A percentile compares a stretch with the other conserved stretches of the same genome.
phyloP scores from a whole-genome alignment of 2,113 vertebrate genomes.

The Saguinus midas region DNA sequence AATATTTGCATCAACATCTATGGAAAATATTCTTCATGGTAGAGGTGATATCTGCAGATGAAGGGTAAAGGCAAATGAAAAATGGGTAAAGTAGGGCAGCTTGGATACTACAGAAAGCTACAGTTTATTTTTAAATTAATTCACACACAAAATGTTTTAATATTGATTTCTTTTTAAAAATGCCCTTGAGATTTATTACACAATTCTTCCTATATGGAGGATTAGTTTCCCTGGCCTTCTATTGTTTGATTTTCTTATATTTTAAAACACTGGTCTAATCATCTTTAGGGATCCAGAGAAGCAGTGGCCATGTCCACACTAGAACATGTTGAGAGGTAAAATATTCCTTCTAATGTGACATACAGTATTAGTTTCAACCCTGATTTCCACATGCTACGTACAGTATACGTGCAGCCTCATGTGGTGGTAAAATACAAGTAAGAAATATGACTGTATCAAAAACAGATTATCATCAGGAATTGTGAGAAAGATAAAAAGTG shows the following conservation, averaged over 20 bases:
- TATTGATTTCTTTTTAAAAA: slow-evolving; percentile 46
- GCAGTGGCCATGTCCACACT: neutral
- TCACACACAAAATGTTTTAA: slow-evolving; percentile 54
- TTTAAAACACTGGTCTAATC: slow-evolving; percentile 45
- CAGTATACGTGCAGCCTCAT: neutral
- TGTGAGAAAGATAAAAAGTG: slow-evolving; percentile 53
- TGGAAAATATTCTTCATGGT: neutral
- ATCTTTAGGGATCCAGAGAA: slow-evolving; percentile 4
- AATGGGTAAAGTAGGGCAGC: neutral
- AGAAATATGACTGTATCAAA: slow-evolving; percentile 54
- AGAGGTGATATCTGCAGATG: neutral
- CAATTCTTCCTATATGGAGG: slow-evolving; percentile 19
- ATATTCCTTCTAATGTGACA: neutral
- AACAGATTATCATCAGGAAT: slow-evolving; percentile 54
- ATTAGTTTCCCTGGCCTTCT: slow-evolving; percentile 20
- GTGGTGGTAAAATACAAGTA: slow-evolving; percentile 25
- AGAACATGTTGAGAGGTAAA: neutral
- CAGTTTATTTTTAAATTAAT: slow-evolving; percentile 60
- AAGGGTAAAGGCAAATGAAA: slow-evolving; percentile 41
- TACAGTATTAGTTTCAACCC: neutral
- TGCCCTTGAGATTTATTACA: slow-evolving; percentile 52
- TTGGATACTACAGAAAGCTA: slow-evolving; percentile 7
- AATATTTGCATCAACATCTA: neutral
- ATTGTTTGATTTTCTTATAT: slow-evolving; percentile 39
- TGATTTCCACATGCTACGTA: neutral